Percentiles rank a stretch among this genome's conserved stretches.
Evolutionary conservation across 2,888 invertebrate species (phyloP).

Genomic region (Aphrophora alni): DNA sequence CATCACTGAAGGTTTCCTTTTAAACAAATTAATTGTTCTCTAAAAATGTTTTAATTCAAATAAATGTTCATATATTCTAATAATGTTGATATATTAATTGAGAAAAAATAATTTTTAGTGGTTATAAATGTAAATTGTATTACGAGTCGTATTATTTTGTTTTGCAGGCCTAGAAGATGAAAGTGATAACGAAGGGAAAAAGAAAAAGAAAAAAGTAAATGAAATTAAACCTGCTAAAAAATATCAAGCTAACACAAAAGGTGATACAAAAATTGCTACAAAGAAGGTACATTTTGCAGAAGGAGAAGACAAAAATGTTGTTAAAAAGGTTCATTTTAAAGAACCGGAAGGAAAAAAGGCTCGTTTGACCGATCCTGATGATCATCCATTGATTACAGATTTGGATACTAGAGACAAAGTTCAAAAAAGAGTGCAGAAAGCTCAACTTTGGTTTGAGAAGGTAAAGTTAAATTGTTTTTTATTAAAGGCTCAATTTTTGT

Average conservation of each 20-base stretch:
- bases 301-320: conserved; percentile 53
- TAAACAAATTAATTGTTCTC: too few species aligned
- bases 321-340: conserved; percentile 43
- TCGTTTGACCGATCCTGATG: conserved; percentile 45
- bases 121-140: too few species aligned
- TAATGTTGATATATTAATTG: too few species aligned
- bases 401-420: conserved; percentile 78
- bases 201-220: conserved; percentile 53
- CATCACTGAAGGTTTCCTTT: too few species aligned
- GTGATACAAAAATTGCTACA: conserved; percentile 53
- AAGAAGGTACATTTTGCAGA: conserved; percentile 42
- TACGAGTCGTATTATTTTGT: too few species aligned
- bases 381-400: conserved; percentile 80
- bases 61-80: too few species aligned
- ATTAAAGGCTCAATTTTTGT: background rate
- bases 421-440: conserved; percentile 76
- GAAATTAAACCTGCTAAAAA: background rate
- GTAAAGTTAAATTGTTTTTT: conserved; percentile 51
- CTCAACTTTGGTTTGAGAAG: conserved; percentile 87
- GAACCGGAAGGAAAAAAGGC: conserved; percentile 53
- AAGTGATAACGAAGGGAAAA: conserved; percentile 62
- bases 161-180: conserved; percentile 69
- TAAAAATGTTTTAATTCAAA: too few species aligned
- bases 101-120: too few species aligned
- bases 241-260: background rate